Base-by-base conservation (phyloP, 2,113 vertebrate species). In the Heloderma charlesbogerti region DNA sequence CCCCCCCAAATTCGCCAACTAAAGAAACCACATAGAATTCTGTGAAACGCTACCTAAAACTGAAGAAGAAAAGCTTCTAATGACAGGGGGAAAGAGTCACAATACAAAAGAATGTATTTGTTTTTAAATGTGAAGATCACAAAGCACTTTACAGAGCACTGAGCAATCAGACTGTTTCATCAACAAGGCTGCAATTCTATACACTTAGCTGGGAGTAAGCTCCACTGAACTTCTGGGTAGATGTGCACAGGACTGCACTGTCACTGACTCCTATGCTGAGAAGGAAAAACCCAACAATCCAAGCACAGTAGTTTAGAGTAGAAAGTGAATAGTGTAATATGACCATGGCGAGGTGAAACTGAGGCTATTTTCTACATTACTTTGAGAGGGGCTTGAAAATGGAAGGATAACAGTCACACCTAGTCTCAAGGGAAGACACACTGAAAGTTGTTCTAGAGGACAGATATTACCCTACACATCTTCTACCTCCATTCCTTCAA, bases 71-170 rank as follows among this genome's bases (percentile, higher is more conserved):
- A 88, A 91, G 81, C 3, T 60, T 78, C 91, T 77, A 78, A 78
- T 85, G 92, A 80, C 74, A 88, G 40, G 15, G 82, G 78, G 87
- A 40, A 92, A 91, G 89, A 18, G 2, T 25, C 48, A 18, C 51
- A 57, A 22, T 81, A 57, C 80, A 82, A 82, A 60, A 57, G 29
- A 79, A 92, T 6, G 74, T 18, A 84, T 81, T 71, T 92, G 88
- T 87, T 89, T 93, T 92, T 80, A 51, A 89, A 87, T 90, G 43
- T 92, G 88, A 80, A 43, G 91, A 87, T 72, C 84, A 93, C 93
- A 15, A 1, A 92, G 67, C 74, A 91, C 88, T 94, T 94, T 88
- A 89, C 78, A 89, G 89, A 85, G 22, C 40, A 95, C n/a, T 69
- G 27, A 48, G 54, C 37, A 86, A 92, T 0, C n/a, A 40, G 84